Evolutionary conservation across 2,888 invertebrate species (phyloP).

Genomic region (Sphaerophoria rueppellii): DNA sequence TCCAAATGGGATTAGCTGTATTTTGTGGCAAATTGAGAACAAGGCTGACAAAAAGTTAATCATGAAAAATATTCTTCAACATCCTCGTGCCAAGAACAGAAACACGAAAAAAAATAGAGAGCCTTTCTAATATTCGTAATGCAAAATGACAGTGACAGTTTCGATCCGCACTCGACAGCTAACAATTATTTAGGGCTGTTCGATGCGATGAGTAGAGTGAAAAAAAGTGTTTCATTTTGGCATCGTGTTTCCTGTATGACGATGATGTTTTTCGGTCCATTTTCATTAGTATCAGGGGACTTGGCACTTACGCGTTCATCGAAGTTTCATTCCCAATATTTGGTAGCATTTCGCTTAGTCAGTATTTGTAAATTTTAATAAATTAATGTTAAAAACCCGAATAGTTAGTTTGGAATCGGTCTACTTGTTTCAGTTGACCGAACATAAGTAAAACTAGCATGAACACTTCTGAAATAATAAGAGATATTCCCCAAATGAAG

Average conservation of each 20-base stretch:
- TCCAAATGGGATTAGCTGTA: constrained; percentile 32
- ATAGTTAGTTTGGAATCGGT: too few relatives aligned
- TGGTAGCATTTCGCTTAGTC: too few relatives aligned
- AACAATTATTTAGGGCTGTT: not conserved
- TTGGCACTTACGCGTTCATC: constrained; percentile 34
- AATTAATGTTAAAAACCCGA: too few relatives aligned
- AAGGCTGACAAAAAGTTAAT: constrained; percentile 30
- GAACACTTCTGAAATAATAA: too few relatives aligned
- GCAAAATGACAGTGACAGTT: constrained; percentile 46
- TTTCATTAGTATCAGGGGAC: constrained; percentile 52
- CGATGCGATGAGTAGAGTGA: not conserved
- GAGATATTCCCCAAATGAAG: too few relatives aligned
- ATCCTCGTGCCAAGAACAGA: constrained; percentile 21
- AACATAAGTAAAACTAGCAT: too few relatives aligned
- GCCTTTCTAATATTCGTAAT: not conserved
- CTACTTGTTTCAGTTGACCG: too few relatives aligned
- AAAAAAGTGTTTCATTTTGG: constrained; percentile 4
- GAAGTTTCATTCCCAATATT: constrained; percentile 19
- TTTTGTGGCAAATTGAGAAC: constrained; percentile 18
- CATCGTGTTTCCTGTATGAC: not conserved
- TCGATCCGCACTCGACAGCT: constrained; percentile 19
- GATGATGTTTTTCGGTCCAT: constrained; percentile 22
- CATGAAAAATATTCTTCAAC: constrained; percentile 32
- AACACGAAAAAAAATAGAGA: not conserved
- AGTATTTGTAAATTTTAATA: too few relatives aligned